These are phyloP conservation scores for Aphelinus certus DNA, from an alignment of 1,140 invertebrate genomes.

Conservation along the genomic window DNA sequence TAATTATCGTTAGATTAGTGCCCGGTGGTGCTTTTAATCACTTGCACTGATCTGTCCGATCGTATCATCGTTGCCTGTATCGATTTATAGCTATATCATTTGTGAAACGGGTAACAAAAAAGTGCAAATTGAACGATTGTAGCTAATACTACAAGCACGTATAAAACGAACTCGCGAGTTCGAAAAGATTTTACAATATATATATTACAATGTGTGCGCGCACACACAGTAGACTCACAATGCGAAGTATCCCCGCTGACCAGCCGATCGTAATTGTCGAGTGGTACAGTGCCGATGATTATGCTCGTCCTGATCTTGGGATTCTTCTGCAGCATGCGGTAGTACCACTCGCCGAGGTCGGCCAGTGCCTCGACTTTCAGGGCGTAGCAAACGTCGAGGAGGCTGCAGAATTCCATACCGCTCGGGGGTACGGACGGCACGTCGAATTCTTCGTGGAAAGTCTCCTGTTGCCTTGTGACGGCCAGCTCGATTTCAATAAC, in stretches of 20 bases:
- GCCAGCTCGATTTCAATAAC: slow-evolving; percentile 53
- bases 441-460: slow-evolving; percentile 46
- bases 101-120: neutral
- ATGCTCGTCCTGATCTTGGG: slow-evolving; percentile 51
- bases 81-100: neutral
- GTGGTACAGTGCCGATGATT: slow-evolving; percentile 50
- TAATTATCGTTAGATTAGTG: neutral
- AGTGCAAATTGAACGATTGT: neutral
- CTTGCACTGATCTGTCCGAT: no score
- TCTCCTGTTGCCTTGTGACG: slow-evolving; percentile 40
- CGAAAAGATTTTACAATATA: no score
- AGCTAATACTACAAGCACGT: no score
- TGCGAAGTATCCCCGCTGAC: neutral
- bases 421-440: slow-evolving; percentile 54
- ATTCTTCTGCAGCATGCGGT: slow-evolving; percentile 56
- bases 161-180: no score
- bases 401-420: slow-evolving; percentile 48
- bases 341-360: slow-evolving; percentile 56
- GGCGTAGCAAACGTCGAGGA: slow-evolving; percentile 50
- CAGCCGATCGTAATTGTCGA: slow-evolving; percentile 48
- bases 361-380: slow-evolving; percentile 54
- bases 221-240: neutral
- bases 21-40: no score
- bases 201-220: no score
- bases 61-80: no score